Conservation (phyloP, 2,113 vertebrate genomes). For the Macroglossus sobrinus region DNA sequence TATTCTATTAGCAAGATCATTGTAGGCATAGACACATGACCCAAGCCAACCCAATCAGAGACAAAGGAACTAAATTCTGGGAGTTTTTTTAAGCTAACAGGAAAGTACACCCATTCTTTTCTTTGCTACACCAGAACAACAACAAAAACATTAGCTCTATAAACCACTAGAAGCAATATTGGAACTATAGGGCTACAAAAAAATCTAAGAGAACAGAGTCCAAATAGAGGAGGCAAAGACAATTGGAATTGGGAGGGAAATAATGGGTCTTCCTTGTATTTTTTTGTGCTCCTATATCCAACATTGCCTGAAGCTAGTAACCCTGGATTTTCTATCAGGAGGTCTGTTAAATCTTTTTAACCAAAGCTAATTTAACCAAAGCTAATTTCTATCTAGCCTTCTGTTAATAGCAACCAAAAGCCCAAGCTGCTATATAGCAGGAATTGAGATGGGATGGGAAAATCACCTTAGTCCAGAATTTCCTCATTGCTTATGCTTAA, state of each 20-base stretch:
- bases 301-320: not conserved
- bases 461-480: not conserved
- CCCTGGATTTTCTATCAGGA: not conserved
- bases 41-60: not conserved
- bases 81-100: not conserved
- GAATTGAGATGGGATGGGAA: not conserved
- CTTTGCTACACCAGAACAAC: not conserved
- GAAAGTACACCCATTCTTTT: not conserved
- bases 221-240: not conserved
- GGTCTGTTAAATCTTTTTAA: not conserved
- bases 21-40: not conserved
- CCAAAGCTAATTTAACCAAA: not conserved
- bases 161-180: not conserved
- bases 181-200: not conserved
- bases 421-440: not conserved
- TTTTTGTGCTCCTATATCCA: not conserved
- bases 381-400: not conserved
- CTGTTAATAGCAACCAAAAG: not conserved
- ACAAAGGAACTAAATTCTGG: not conserved
- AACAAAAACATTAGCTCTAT: not conserved
- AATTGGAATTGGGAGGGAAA: not conserved
- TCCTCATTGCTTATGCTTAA: not conserved
- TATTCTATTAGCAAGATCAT: not conserved
- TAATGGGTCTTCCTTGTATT: not conserved
- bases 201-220: not conserved